Conservation (phyloP, 2,113 vertebrate genomes). For the Protobothrops mucrosquamatus region DNA sequence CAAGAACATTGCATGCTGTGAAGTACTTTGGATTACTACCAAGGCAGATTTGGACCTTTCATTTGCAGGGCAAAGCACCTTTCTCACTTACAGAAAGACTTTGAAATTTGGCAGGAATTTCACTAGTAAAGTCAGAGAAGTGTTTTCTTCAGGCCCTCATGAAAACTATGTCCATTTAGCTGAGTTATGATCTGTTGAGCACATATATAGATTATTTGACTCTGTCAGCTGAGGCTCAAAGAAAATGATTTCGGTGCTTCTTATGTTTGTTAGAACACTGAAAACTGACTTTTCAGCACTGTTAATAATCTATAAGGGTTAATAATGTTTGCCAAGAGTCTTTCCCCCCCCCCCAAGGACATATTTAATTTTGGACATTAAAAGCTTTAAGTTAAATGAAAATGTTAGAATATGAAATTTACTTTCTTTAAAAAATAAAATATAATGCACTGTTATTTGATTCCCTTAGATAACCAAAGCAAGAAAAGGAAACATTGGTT, state of each 20-base stretch:
- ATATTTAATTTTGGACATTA: constrained; percentile 9
- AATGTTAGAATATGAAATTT: not conserved
- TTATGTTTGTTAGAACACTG: constrained; percentile 20
- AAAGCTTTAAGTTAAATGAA: constrained; percentile 1
- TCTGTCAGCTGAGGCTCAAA: constrained; percentile 13
- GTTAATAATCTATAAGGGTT: constrained; percentile 23
- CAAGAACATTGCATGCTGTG: not conserved
- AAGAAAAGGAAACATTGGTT: not conserved
- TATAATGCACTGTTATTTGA: not conserved
- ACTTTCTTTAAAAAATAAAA: not conserved
- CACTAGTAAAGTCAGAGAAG: constrained; percentile 1
- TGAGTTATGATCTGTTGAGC: constrained; percentile 26
- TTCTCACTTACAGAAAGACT: not conserved
- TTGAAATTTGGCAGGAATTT: constrained; percentile 10
- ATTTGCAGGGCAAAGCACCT: constrained; percentile 3
- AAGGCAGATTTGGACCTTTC: not conserved
- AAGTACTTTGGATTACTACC: not conserved
- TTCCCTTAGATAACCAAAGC: not conserved
- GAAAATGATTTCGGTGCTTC: not conserved
- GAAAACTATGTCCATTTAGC: constrained; percentile 12
- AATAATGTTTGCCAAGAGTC: constrained; percentile 18
- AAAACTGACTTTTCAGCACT: constrained; percentile 19
- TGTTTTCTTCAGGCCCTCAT: constrained; percentile 21
- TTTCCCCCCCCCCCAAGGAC: not conserved
- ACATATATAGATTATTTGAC: constrained; percentile 15